phyloP scores from a whole-genome alignment of 2,888 invertebrate species.

The Himalopsyche kuldschensis region DNA sequence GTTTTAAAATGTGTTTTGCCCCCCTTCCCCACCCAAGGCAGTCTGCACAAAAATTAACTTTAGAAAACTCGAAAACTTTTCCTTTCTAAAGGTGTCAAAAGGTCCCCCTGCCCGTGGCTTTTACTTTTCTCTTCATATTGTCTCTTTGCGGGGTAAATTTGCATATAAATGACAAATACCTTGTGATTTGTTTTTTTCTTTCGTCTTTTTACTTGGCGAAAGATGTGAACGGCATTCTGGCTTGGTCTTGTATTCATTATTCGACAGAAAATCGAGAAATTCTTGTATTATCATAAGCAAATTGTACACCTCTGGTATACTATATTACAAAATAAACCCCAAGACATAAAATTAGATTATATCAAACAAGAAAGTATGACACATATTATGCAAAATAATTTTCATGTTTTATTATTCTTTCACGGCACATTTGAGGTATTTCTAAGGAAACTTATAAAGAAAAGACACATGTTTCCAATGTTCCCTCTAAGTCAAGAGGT shows the following conservation, averaged over 20 bases:
- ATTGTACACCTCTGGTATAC: too few relatives aligned
- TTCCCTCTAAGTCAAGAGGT: too few relatives aligned
- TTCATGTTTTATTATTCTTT: too few relatives aligned
- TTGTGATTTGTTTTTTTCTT: slow-evolving; percentile 9
- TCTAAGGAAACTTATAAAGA: too few relatives aligned
- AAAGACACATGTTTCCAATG: too few relatives aligned
- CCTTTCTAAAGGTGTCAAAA: background rate
- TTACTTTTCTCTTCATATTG: slow-evolving; percentile 5
- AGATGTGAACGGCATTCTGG: background rate
- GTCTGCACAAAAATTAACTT: background rate
- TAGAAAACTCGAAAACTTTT: background rate
- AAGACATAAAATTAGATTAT: too few relatives aligned
- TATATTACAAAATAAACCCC: too few relatives aligned
- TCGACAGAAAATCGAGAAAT: background rate
- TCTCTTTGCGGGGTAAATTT: slow-evolving; percentile 15
- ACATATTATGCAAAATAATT: too few relatives aligned
- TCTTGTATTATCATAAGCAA: too few relatives aligned
- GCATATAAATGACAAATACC: slow-evolving; percentile 27
- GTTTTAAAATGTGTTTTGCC: background rate
- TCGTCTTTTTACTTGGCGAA: background rate
- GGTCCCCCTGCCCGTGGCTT: background rate
- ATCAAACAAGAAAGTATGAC: too few relatives aligned
- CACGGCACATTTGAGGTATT: too few relatives aligned
- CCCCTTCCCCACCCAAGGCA: background rate
- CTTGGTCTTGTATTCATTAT: background rate